phyloP scores from a whole-genome alignment of 2,888 invertebrate species.

The Oegoconia quadripuncta region DNA sequence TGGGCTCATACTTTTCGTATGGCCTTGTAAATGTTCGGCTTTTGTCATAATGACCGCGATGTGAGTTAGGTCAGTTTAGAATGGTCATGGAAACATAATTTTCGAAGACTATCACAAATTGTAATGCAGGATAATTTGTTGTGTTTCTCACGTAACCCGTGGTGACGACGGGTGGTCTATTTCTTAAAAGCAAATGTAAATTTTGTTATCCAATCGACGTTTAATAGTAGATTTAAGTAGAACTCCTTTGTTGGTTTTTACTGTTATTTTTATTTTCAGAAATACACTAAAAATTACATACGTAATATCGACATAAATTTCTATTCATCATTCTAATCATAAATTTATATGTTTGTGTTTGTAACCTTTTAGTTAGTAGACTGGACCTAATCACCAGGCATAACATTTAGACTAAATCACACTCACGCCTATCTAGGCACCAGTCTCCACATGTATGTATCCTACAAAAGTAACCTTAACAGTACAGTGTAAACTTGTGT shows the following conservation, averaged over 20 bases:
- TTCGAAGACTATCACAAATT: constrained; percentile 28
- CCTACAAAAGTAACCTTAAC: too few species aligned
- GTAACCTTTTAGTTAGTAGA: too few species aligned
- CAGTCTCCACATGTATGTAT: too few species aligned
- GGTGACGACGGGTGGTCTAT: constrained; percentile 32
- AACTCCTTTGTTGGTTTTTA: constrained; percentile 7
- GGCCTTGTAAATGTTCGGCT: background rate
- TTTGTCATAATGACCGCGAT: background rate
- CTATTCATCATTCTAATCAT: too few species aligned
- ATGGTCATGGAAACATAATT: constrained; percentile 18
- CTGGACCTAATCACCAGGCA: too few species aligned
- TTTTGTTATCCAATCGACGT: constrained; percentile 4
- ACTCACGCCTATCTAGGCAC: too few species aligned
- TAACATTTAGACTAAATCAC: too few species aligned
- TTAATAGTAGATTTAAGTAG: constrained; percentile 4
- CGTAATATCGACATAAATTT: too few species aligned
- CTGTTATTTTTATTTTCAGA: background rate
- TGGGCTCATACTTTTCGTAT: background rate
- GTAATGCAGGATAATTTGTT: constrained; percentile 49
- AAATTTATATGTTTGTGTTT: too few species aligned
- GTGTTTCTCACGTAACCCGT: constrained; percentile 45
- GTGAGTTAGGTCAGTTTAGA: constrained; percentile 17
- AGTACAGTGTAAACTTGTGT: too few species aligned
- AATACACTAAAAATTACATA: background rate
- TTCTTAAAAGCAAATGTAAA: constrained; percentile 9